Evolutionary conservation across 2,113 vertebrate genomes (phyloP).

Genomic region (Pterophyllum scalare): DNA sequence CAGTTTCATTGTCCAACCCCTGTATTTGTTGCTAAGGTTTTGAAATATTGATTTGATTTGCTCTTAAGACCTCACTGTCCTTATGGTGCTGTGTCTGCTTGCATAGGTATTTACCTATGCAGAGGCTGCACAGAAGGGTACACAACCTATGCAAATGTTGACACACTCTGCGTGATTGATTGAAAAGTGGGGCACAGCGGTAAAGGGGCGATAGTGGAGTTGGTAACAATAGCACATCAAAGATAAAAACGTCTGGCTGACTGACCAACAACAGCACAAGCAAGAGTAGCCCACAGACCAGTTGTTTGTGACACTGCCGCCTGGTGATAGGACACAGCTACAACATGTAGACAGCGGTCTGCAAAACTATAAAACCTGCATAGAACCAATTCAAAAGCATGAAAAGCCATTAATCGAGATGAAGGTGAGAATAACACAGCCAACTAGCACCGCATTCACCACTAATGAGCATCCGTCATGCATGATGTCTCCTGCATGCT

Average conservation of each 20-base stretch:
- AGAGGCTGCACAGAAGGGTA: background rate
- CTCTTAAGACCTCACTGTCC: background rate
- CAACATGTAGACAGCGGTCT: background rate
- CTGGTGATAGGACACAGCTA: background rate
- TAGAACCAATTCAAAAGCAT: background rate
- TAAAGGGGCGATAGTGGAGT: background rate
- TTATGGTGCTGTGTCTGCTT: background rate
- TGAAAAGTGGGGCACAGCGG: background rate
- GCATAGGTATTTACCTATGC: background rate
- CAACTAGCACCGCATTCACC: background rate
- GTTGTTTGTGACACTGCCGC: background rate
- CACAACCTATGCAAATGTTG: background rate
- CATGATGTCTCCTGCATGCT: background rate
- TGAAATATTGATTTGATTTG: background rate
- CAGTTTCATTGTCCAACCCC: too few relatives aligned
- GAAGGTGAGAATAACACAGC: background rate
- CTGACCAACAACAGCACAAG: background rate
- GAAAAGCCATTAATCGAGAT: background rate
- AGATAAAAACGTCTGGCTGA: background rate
- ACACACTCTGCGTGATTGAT: background rate
- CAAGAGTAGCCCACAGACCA: background rate
- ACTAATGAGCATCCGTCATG: background rate
- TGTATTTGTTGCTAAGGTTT: background rate
- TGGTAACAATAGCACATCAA: background rate
- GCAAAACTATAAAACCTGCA: background rate